Evolutionary conservation across 2,888 invertebrate species (phyloP).

Genomic region (Amitus sp.): DNA sequence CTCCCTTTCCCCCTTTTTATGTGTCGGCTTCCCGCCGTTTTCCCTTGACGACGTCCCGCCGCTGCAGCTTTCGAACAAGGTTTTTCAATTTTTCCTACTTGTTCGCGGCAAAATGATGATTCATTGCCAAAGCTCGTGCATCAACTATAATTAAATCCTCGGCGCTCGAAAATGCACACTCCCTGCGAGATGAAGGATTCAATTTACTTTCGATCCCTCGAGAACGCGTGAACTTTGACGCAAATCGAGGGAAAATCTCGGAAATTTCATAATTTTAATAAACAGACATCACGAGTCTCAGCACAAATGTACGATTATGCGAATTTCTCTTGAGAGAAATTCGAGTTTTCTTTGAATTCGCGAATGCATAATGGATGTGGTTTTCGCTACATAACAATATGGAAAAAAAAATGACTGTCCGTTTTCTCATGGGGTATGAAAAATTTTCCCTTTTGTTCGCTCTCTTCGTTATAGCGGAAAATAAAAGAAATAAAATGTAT

Average conservation of each 20-base stretch:
- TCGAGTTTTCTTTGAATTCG: no score
- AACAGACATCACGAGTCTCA: not conserved
- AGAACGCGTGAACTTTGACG: not conserved
- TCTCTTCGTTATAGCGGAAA: no score
- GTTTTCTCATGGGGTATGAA: no score
- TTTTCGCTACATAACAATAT: no score
- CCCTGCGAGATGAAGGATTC: no score
- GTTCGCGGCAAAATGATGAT: constrained; percentile 1
- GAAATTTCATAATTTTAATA: constrained; percentile 4
- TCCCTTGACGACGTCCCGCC: constrained; percentile 19
- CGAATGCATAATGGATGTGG: no score
- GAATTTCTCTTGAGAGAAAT: no score
- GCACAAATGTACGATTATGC: no score
- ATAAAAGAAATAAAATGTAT: no score
- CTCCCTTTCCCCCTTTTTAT: constrained; percentile 6
- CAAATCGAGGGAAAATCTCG: constrained; percentile 7
- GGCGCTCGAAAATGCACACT: not conserved
- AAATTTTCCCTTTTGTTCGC: no score
- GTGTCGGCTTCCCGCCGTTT: constrained; percentile 14
- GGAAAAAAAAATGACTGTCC: no score
- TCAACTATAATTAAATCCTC: constrained; percentile 11
- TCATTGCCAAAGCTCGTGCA: constrained; percentile 5
- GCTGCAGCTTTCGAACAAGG: constrained; percentile 14
- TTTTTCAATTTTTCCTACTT: constrained; percentile 18
- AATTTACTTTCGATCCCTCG: constrained; percentile 5